Percentiles rank a stretch among this genome's conserved stretches.
These are phyloP conservation scores for Mus spicilegus DNA, from an alignment of 2,113 vertebrate species.

Conservation along the genomic window DNA sequence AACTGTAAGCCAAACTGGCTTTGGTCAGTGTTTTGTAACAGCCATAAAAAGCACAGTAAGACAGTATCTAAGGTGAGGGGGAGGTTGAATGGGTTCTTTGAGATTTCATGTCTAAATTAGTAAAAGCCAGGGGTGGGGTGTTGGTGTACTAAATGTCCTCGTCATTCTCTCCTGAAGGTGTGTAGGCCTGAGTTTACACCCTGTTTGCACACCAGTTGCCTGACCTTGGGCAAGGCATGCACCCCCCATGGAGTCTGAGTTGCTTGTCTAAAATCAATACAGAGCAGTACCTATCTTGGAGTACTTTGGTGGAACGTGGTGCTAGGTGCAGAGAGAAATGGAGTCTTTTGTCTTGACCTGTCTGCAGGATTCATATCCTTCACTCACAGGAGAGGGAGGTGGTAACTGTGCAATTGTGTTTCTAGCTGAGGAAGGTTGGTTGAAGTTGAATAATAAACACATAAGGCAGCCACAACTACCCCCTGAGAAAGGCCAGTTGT, in stretches of 20 bases:
- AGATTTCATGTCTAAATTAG: background rate
- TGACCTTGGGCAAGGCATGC: background rate
- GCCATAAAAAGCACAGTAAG: background rate
- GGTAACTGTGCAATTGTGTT: background rate
- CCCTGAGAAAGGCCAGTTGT: background rate
- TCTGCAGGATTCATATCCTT: background rate
- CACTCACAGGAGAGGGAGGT: background rate
- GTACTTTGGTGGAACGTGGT: background rate
- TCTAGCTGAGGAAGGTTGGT: background rate
- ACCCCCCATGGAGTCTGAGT: background rate
- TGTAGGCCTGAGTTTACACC: background rate
- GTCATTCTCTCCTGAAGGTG: background rate
- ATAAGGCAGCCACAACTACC: background rate
- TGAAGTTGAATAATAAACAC: background rate
- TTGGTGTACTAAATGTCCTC: background rate
- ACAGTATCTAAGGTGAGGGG: background rate
- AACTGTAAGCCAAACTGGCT: background rate
- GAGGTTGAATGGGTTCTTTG: background rate
- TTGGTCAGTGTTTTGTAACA: background rate
- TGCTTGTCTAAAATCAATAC: background rate
- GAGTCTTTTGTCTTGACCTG: background rate
- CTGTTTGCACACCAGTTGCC: background rate
- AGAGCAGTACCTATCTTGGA: background rate
- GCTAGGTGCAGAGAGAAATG: background rate
- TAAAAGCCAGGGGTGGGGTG: background rate